Conservation (phyloP, 2,888 invertebrate species). For the Cryptus armator region DNA sequence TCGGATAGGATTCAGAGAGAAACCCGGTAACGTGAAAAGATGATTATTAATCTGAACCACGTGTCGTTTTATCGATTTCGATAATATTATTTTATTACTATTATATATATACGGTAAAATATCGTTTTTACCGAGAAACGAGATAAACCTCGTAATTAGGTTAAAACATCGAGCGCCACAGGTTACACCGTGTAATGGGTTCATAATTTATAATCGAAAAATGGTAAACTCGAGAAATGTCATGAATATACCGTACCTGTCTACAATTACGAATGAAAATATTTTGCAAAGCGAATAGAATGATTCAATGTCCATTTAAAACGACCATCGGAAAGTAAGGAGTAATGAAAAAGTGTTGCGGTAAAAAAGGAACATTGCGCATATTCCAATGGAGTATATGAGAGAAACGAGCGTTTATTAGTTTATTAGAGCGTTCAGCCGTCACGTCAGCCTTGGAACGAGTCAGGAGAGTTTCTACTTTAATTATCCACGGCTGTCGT, state of each 20-base stretch:
- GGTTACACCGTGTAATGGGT: neutral
- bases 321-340: neutral
- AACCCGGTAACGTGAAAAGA: neutral
- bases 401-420: slow-evolving; percentile 8
- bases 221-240: neutral
- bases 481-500: slow-evolving; percentile 41
- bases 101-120: neutral
- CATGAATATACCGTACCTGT: neutral
- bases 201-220: neutral
- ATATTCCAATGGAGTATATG: neutral
- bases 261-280: neutral
- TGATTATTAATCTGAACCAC: neutral
- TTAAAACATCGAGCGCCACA: neutral
- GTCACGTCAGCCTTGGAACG: slow-evolving; percentile 43
- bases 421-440: slow-evolving; percentile 24
- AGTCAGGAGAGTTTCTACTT: slow-evolving; percentile 11
- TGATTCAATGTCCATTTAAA: neutral
- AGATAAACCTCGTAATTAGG: neutral
- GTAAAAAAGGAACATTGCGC: neutral
- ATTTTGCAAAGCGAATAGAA: neutral
- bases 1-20: neutral
- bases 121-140: neutral
- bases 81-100: neutral
- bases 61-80: neutral
- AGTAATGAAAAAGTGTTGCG: neutral